Base-by-base conservation (phyloP, 30 jellyfish, hydroid and myxozoan genomes). In the Chrysaora quinquecirrha region DNA sequence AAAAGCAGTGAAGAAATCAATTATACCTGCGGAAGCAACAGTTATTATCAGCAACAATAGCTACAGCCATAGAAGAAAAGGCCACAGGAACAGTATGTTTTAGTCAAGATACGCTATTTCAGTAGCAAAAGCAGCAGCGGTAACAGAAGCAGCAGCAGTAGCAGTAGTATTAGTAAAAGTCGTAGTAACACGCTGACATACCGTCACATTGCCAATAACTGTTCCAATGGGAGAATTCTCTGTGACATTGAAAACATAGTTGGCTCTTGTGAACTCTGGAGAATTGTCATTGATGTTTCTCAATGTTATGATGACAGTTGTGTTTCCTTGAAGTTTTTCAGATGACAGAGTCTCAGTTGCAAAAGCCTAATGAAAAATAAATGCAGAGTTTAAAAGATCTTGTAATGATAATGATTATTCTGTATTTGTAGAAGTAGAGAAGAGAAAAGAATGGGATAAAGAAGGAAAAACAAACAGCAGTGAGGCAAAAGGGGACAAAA, bases 211-310 rank as follows among this genome's bases (percentile, higher is more conserved):
- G 1, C 90, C 97, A 31, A 93, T 63, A n/a, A 7, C 70, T 7
- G 90, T 25, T 3, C 89, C 96, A 32, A 61, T 28, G 19, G 30
- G 74, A 1, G 74, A 19, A 66, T 82, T 88, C 71, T 93, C 98
- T 12, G 46, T 43, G 3, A 93, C 78, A 22, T 47, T 56, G 30
- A 70, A 70, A 34, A 11, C 27, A 30, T 27, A 70, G 23, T 32
- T 46, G 3, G 35, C 6, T 22, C 32, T 25, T 2, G 73, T 31
- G 27, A 70, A 70, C 3, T 2, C 28, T 70, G 82, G 82, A 7
- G 64, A 22, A 23, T 70, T 34, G 27, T 70, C 82, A 70, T 70
- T 70, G 31, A 70, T 33, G 54, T 70, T 70, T 25, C 3, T 4
- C 1, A 70, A 4, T 21, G 22, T 9, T 7, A 70, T 22, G 4